Evolutionary conservation across 2,113 vertebrate genomes (phyloP).

Genomic region (Podiceps cristatus): DNA sequence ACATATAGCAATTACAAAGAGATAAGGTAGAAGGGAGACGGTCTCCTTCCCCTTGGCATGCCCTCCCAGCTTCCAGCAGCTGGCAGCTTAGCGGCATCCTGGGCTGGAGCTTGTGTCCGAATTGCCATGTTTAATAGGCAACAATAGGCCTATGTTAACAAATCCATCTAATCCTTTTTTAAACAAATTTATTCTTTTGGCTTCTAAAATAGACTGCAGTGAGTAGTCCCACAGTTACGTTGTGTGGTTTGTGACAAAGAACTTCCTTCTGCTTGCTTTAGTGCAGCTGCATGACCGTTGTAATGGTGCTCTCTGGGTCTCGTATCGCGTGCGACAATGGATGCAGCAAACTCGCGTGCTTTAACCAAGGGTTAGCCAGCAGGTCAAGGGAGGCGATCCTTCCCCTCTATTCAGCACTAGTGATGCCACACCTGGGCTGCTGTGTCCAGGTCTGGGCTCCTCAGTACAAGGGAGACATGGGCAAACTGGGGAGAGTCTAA

Average conservation of each 20-base stretch:
- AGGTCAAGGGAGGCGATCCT: background rate
- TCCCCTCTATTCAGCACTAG: background rate
- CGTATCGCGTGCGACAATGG: fast-evolving
- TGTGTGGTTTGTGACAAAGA: background rate
- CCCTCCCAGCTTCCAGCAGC: background rate
- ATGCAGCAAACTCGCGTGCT: background rate
- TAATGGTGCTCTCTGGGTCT: background rate
- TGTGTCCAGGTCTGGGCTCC: background rate
- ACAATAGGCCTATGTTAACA: background rate
- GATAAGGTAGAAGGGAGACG: background rate
- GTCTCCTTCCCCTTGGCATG: background rate
- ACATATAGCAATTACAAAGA: background rate
- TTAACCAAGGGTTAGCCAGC: background rate
- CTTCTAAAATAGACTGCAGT: background rate
- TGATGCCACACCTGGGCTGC: background rate
- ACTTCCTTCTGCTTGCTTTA: background rate
- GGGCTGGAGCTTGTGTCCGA: background rate
- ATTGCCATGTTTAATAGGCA: background rate
- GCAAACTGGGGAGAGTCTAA: background rate
- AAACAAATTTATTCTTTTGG: background rate
- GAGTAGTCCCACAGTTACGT: background rate
- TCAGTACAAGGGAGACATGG: background rate
- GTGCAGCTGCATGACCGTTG: background rate
- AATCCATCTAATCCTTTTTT: background rate
- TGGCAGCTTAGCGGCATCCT: background rate